Evolutionary conservation across 2,888 invertebrate species (phyloP).

Genomic region (Acleris holmiana): DNA sequence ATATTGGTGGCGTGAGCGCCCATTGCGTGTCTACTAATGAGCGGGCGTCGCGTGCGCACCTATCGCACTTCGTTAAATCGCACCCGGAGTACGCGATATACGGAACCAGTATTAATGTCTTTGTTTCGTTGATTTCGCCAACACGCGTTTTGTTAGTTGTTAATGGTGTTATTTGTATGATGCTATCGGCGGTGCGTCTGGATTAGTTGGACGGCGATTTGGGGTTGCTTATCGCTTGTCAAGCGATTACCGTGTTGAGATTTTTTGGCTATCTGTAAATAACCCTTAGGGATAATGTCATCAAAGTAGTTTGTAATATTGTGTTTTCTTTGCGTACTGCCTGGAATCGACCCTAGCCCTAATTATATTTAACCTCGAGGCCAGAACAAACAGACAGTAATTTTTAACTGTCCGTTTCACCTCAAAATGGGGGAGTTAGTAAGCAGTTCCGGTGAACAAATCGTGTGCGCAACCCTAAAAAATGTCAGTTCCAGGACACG

Average conservation of each 20-base stretch:
- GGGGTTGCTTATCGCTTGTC: conserved; percentile 30
- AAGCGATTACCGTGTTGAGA: conserved; percentile 12
- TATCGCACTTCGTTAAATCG: conserved; percentile 71
- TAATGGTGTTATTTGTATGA: conserved; percentile 39
- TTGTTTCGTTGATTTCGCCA: conserved; percentile 57
- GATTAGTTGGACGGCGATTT: conserved; percentile 27
- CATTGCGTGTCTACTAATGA: conserved; percentile 78
- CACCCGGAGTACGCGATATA: conserved; percentile 62
- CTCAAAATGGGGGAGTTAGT: conserved; percentile 38
- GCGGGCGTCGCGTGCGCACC: conserved; percentile 74
- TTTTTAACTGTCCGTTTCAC: conserved; percentile 28
- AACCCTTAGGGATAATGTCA: background rate
- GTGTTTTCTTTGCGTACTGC: background rate
- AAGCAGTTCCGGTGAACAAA: conserved; percentile 46
- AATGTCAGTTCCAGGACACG: conserved; percentile 61
- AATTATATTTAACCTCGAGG: conserved; percentile 17
- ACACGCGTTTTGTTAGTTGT: conserved; percentile 46
- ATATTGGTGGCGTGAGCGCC: conserved; percentile 50
- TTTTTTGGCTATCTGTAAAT: too few relatives aligned
- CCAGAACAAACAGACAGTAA: conserved; percentile 12
- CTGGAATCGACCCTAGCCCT: background rate
- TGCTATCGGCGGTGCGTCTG: conserved; percentile 30
- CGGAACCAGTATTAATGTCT: conserved; percentile 53
- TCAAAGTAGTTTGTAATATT: background rate
- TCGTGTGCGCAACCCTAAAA: conserved; percentile 54